These are phyloP conservation scores for Grallaria varia DNA, from an alignment of 2,113 vertebrate genomes.

Conservation along the genomic window DNA sequence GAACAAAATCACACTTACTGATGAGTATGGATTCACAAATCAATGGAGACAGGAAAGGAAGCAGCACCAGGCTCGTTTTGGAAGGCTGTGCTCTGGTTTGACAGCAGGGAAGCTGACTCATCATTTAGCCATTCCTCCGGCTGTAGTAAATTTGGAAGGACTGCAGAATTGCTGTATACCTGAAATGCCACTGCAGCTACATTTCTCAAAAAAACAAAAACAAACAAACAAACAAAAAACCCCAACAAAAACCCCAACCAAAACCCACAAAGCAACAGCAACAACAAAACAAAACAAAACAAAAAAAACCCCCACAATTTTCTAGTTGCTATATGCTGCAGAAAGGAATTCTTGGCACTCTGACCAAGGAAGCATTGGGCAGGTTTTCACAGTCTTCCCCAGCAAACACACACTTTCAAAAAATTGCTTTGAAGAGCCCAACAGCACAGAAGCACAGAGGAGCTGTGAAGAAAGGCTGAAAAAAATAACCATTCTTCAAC, in stretches of 20 bases:
- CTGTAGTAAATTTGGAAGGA: background rate
- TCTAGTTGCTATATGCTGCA: background rate
- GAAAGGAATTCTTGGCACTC: background rate
- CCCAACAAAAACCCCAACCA: too few relatives aligned
- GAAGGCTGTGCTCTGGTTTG: background rate
- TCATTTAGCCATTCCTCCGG: background rate
- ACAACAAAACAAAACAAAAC: background rate
- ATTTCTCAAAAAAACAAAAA: background rate
- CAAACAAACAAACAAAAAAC: too few relatives aligned
- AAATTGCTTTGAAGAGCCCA: background rate
- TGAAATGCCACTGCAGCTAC: background rate
- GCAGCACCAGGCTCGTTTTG: background rate
- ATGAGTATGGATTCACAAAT: constrained; percentile 1
- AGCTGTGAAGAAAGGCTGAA: background rate
- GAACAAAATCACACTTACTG: background rate
- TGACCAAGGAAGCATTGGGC: background rate
- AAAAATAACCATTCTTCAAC: background rate
- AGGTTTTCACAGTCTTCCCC: background rate
- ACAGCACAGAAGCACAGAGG: background rate
- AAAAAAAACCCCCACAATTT: background rate
- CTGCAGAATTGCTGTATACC: background rate
- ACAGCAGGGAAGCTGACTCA: background rate
- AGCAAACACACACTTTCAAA: background rate
- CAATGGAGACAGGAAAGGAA: background rate
- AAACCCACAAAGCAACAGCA: background rate